Evolutionary conservation across 2,113 vertebrate genomes (phyloP).

Genomic region (Chionodraco myersi): DNA sequence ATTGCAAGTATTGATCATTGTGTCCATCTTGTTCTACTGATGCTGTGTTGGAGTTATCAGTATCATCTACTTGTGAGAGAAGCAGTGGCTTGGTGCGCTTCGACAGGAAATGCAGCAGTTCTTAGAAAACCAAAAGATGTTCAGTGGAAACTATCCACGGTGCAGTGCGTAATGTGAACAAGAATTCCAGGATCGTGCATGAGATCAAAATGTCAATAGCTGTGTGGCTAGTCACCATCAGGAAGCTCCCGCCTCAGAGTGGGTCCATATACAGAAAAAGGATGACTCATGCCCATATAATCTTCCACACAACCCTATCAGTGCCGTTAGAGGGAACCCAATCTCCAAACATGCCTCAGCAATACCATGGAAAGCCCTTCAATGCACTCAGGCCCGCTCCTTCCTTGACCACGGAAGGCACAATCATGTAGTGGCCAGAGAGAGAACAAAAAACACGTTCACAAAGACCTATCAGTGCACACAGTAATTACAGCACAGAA

Average conservation of each 20-base stretch:
- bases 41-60: background rate
- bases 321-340: conserved; percentile 55
- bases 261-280: conserved; percentile 65
- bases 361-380: conserved; percentile 45
- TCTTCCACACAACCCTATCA: conserved; percentile 68
- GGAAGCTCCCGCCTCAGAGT: conserved; percentile 58
- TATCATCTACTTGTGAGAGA: background rate
- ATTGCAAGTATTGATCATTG: background rate
- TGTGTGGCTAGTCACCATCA: conserved; percentile 66
- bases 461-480: conserved; percentile 13
- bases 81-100: background rate
- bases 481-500: conserved; percentile 39
- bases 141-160: conserved; percentile 55
- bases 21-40: background rate
- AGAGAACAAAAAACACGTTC: background rate
- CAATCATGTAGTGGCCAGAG: background rate
- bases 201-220: conserved; percentile 74
- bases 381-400: conserved; percentile 22
- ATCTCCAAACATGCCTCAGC: conserved; percentile 62
- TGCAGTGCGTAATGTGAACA: conserved; percentile 48
- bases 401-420: conserved; percentile 9
- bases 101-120: conserved; percentile 26
- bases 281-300: conserved; percentile 77
- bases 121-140: conserved; percentile 25
- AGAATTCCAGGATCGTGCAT: conserved; percentile 74